Percentiles rank a stretch among this genome's conserved stretches.
Evolutionary conservation across 2,888 invertebrate species (phyloP).

Genomic region (Drosophila siamana): DNA sequence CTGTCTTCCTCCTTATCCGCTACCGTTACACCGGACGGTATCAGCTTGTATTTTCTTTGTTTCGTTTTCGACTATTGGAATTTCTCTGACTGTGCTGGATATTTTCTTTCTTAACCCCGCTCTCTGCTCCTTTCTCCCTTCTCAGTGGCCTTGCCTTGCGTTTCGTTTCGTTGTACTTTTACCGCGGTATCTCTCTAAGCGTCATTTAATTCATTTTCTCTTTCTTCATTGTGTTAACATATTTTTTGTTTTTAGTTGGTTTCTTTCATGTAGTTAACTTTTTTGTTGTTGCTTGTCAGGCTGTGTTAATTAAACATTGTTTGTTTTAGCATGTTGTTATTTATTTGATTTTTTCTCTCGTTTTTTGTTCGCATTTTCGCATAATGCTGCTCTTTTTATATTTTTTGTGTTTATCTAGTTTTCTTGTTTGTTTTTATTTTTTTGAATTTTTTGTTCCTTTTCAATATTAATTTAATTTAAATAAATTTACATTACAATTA

Average conservation of each 20-base stretch:
- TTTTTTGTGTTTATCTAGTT: constrained; percentile 46
- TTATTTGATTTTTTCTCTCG: constrained; percentile 51
- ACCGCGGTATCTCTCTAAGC: constrained; percentile 48
- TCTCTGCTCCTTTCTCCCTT: not conserved
- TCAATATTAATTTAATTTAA: constrained; percentile 69
- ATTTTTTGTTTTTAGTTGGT: not conserved
- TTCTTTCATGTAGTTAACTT: constrained; percentile 53
- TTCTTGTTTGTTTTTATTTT: constrained; percentile 51
- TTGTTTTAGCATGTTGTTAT: constrained; percentile 35
- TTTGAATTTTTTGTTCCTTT: constrained; percentile 28
- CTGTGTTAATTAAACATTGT: constrained; percentile 50
- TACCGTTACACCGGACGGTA: constrained; percentile 61
- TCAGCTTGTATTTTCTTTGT: constrained; percentile 38
- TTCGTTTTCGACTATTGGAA: not conserved
- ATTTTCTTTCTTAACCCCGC: not conserved
- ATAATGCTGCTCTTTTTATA: constrained; percentile 37
- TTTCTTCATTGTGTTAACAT: constrained; percentile 2
- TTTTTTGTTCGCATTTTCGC: constrained; percentile 48
- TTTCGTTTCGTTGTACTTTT: constrained; percentile 58
- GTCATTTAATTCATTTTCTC: constrained; percentile 25
- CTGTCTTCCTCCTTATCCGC: constrained; percentile 9
- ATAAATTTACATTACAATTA: constrained; percentile 67
- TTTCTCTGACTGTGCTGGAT: constrained; percentile 9
- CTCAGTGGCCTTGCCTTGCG: constrained; percentile 16
- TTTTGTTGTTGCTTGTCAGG: constrained; percentile 10